A percentile compares a stretch with the other conserved stretches of the same genome.
Evolutionary conservation across 2,113 vertebrate species (phyloP).

Genomic region (Capra hircus): DNA sequence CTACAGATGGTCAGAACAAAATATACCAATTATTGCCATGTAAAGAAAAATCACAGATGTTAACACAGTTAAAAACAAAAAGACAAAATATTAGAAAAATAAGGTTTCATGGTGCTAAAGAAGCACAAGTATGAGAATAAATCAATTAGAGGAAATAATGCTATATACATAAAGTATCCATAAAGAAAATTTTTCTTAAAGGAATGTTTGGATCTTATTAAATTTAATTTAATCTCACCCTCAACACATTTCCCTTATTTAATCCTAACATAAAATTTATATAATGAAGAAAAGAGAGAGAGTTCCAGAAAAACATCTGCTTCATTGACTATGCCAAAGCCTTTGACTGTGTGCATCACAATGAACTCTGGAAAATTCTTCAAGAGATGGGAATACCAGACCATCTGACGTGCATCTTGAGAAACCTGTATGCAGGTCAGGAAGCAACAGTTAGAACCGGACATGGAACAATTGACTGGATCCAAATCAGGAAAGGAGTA

Average conservation of each 20-base stretch:
- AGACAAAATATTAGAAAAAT: background rate
- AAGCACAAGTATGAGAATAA: slow-evolving; percentile 19
- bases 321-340: background rate
- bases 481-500: background rate
- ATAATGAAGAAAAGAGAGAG: background rate
- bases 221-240: background rate
- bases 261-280: background rate
- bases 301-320: background rate
- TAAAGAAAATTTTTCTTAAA: slow-evolving; percentile 17
- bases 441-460: background rate
- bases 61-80: slow-evolving; percentile 46
- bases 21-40: slow-evolving; percentile 31
- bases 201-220: background rate
- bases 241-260: background rate
- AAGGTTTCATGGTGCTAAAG: slow-evolving; percentile 34
- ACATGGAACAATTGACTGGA: background rate
- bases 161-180: background rate
- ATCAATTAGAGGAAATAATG: background rate
- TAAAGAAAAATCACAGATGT: slow-evolving; percentile 23
- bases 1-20: slow-evolving; percentile 53
- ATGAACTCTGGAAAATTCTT: background rate
- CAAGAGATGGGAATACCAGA: background rate
- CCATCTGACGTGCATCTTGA: background rate
- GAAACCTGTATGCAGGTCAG: background rate
- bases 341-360: background rate